These are phyloP conservation scores for Pheucticus melanocephalus DNA, from an alignment of 2,113 vertebrate species.

Conservation along the genomic window DNA sequence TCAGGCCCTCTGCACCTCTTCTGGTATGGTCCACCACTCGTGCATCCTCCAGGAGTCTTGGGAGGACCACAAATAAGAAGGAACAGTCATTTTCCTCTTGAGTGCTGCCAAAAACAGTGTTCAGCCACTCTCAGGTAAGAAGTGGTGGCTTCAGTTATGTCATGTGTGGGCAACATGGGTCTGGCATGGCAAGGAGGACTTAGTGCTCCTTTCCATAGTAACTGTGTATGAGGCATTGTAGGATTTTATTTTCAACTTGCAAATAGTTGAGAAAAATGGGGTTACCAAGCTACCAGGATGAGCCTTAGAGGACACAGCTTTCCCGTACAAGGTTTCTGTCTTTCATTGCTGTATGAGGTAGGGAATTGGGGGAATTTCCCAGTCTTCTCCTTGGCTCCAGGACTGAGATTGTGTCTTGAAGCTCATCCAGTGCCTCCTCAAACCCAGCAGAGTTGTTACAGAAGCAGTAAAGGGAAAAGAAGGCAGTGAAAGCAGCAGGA, in stretches of 20 bases:
- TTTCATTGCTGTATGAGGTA: neutral
- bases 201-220: neutral
- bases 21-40: fast-evolving
- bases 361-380: neutral
- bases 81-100: neutral
- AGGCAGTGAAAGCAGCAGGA: neutral
- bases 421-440: neutral
- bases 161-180: neutral
- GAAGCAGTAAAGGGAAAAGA: neutral
- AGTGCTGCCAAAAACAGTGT: fast-evolving
- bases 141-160: neutral
- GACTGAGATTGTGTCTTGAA: neutral
- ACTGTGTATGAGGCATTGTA: neutral
- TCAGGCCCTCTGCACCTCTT: neutral
- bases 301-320: neutral
- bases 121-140: neutral
- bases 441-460: neutral
- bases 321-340: neutral
- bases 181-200: neutral
- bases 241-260: neutral
- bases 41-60: neutral
- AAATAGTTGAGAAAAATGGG: neutral
- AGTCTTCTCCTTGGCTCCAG: neutral
- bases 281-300: neutral
- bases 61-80: neutral